Evolutionary conservation across 1,140 invertebrate species (phyloP), one percentile per base, ranked within the genome.

Genomic region (Calosoma granatense): DNA sequence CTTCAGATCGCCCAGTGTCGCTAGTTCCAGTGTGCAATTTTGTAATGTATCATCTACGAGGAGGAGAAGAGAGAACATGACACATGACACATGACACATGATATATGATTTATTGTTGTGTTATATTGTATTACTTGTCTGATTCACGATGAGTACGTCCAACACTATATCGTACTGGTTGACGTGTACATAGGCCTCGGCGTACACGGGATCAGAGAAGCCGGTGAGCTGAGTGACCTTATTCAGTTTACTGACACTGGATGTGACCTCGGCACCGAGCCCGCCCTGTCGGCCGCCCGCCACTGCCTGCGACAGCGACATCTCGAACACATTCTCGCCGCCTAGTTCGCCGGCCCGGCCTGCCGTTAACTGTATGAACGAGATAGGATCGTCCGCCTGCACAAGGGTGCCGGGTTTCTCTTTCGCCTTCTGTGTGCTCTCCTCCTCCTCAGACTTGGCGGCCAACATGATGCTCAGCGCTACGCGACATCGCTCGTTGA

Each of bases 151-250:
- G 6, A 97, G 77, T 15, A 97, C 93, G 74, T 97, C 94, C n/a
- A 97, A 76, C 26, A 96, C 92, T 66, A 98, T 97, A 66, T 97
- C 94, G 72, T 98, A 99, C 73, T 99, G 96, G 75, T 99, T 99
- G 53, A 99, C 96, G 72, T 99, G 89, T 0, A 99, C 96, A 69
- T 99, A 95, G 19, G 97, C 96, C 76, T 99, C 97, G 11, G 96
- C 90, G 74, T 99, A 99, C 39, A 99, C 94, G 0, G 97, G 96
- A 78, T 99, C 97, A 0, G 94, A 97, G 74, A 98, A 98, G 17
- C 97, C 97, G n/a, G 97, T 98, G 59, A 99, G 78, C 72, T 99
- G 97, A n/a, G 93, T 96, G 19, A 98, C 94, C 77, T 97, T 88
- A 58, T 86, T 87, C 39, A 89, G 71, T 67, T 88, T 85, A 59